Evolutionary conservation across 2,113 vertebrate genomes (phyloP), one percentile per base, ranked within the genome.

Genomic region (Grantiella picta): DNA sequence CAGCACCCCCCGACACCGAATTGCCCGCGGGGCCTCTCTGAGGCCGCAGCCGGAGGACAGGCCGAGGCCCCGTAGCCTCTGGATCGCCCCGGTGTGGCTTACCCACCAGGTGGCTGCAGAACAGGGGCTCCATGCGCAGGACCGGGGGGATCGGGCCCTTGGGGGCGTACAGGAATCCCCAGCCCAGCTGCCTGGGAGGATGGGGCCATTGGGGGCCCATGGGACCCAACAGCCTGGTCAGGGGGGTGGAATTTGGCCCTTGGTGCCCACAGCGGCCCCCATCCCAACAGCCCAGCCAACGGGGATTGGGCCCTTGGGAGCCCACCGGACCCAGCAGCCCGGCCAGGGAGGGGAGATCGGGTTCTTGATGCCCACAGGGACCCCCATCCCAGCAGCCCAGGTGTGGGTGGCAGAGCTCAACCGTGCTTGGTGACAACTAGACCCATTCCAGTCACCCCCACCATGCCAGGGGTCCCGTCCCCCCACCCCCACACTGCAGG

Each of bases 401-500:
- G 6, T 4, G 35, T 16, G 52, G 31, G 29, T 44, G 4, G 10
- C 45, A n/a, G 56, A 80, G 23, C 15, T 15, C 13, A 2, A 63
- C 4, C 15, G 69, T 3, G 9, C n/a, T 56, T 8, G 82, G 49
- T 49, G 54, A 40, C 22, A 22, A 9, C 11, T 18, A 49, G 42
- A 25, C 21, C 61, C n/a, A 24, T 35, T 25, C 47, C 12, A 5
- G 40, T 24, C 5, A 6, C 8, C 19, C 19, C 6, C 42, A 12
- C 3, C 1, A 6, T 7, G 35, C 12, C 3, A 8, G 42, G 20
- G 13, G 27, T 20, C 47, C 24, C 4, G 15, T 7, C 4, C 10
- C 14, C 29, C 29, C 3, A 0, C 7, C 15, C 25, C 28, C 12
- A 15, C 13, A 3, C 47, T 2, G 2, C 29, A 52, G 33, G 36